phyloP scores from a whole-genome alignment of 2,113 vertebrate genomes.

The Axis porcinus region DNA sequence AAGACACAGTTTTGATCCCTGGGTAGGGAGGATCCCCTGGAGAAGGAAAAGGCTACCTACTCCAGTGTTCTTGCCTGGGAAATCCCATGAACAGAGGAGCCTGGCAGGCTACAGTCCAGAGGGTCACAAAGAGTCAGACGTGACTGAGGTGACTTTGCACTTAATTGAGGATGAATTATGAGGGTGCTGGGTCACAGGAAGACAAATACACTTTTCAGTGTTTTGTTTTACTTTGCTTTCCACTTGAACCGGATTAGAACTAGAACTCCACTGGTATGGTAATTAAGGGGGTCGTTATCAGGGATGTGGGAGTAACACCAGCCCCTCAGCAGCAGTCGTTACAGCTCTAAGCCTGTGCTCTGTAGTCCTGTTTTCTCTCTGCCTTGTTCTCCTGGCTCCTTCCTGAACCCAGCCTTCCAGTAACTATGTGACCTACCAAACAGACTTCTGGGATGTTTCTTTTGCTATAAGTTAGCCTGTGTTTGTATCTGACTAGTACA shows the following conservation, averaged over 20 bases:
- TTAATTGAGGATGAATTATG: background rate
- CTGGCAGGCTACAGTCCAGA: background rate
- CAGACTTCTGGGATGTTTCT: background rate
- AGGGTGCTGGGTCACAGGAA: background rate
- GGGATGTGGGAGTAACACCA: background rate
- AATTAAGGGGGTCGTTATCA: background rate
- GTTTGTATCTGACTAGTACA: background rate
- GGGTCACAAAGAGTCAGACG: background rate
- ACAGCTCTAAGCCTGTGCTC: accelerated
- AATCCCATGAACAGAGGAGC: background rate
- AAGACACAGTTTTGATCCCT: background rate
- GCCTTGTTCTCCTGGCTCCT: background rate
- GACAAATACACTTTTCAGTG: background rate
- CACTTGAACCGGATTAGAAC: background rate
- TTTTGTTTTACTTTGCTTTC: background rate
- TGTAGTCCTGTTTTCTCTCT: accelerated
- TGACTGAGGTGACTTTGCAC: background rate
- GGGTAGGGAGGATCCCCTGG: background rate
- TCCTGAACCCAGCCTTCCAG: background rate
- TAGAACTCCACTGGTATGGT: background rate
- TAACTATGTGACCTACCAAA: background rate
- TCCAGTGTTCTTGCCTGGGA: background rate
- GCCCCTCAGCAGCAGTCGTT: accelerated
- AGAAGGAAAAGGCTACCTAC: background rate
- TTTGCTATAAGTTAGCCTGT: background rate